Percentiles rank a stretch among this genome's conserved stretches.
Conservation (phyloP, 2,797 vertebrate genomes). For the Catharus ustulatus region DNA sequence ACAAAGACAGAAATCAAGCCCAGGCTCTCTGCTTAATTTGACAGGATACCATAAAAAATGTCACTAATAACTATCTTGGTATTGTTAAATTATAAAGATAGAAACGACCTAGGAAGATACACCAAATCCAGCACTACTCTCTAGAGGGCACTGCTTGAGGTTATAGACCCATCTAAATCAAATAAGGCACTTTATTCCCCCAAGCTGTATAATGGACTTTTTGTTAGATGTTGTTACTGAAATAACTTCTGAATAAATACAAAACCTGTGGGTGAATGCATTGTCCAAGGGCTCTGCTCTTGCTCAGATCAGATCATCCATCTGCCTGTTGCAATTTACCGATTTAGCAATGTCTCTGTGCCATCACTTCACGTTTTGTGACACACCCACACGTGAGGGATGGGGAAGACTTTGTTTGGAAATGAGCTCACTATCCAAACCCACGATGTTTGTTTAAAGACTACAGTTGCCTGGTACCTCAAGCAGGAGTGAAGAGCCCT, state of each 20-base stretch:
- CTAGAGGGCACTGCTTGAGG: background rate
- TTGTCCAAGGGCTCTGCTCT: background rate
- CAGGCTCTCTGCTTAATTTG: background rate
- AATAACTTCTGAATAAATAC: slow-evolving; percentile 33
- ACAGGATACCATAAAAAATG: slow-evolving; percentile 27
- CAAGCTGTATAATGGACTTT: slow-evolving; percentile 33
- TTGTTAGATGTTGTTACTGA: slow-evolving; percentile 50
- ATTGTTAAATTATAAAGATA: slow-evolving; percentile 45
- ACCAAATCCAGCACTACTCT: slow-evolving; percentile 27
- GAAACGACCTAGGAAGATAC: slow-evolving; percentile 15
- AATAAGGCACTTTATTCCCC: slow-evolving; percentile 38
- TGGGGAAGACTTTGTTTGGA: background rate
- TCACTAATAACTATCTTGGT: background rate
- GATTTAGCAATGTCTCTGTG: background rate
- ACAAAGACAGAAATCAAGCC: background rate
- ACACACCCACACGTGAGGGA: rapidly evolving
- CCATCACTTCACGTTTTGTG: background rate
- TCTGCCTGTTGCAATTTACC: background rate
- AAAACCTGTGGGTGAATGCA: background rate
- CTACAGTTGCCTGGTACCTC: background rate
- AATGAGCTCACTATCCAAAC: background rate
- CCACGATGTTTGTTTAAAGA: background rate
- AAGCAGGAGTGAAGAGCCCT: background rate
- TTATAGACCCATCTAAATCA: slow-evolving; percentile 50
- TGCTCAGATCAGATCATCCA: background rate